Evolutionary conservation across 2,888 invertebrate species (phyloP).

Genomic region (Machimus atricapillus): DNA sequence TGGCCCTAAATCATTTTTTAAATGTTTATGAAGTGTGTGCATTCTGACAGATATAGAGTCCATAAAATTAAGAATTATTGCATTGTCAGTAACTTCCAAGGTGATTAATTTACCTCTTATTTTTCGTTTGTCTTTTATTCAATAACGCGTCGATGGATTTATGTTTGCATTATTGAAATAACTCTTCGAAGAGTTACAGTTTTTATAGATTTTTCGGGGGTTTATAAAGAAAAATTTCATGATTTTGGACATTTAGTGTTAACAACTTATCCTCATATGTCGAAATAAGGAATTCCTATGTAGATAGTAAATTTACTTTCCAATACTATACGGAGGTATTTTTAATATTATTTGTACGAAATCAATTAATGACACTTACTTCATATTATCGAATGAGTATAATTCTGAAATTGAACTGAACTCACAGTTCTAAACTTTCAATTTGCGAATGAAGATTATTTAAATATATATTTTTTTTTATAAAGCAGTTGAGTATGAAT

Average conservation of each 20-base stretch:
- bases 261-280: too few relatives aligned
- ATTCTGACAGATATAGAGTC: slow-evolving; percentile 45
- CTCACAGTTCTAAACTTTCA: too few relatives aligned
- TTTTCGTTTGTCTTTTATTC: slow-evolving; percentile 1
- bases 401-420: too few relatives aligned
- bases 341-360: too few relatives aligned
- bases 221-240: not conserved
- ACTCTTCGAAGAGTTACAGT: not conserved
- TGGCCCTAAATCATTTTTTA: slow-evolving; percentile 44
- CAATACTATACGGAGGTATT: too few relatives aligned
- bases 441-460: too few relatives aligned
- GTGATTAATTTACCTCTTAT: slow-evolving; percentile 10
- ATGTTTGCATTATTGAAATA: not conserved
- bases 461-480: too few relatives aligned
- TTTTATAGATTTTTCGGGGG: not conserved
- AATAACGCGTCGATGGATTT: not conserved
- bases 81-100: slow-evolving; percentile 25
- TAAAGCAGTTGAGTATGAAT: too few relatives aligned
- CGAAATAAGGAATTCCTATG: too few relatives aligned
- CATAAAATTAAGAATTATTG: slow-evolving; percentile 46
- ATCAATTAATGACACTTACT: too few relatives aligned
- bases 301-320: too few relatives aligned
- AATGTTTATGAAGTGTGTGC: slow-evolving; percentile 47
- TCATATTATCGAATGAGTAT: too few relatives aligned
- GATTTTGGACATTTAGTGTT: not conserved